phyloP scores from a whole-genome alignment of 2,113 vertebrate genomes.

The Epinephelus fuscoguttatus region DNA sequence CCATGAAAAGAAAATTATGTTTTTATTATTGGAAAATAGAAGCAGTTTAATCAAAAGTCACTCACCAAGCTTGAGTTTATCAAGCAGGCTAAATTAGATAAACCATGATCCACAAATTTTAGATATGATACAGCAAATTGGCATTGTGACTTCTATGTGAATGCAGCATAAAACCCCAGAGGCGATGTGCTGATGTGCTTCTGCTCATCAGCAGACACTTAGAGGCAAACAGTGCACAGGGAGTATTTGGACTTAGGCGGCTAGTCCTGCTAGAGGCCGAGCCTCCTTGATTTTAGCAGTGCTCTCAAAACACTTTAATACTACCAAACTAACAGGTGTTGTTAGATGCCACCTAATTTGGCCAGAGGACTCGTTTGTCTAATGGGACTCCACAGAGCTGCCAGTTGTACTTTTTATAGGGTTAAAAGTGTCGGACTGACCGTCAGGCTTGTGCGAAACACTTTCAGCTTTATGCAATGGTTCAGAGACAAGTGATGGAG shows the following conservation, averaged over 20 bases:
- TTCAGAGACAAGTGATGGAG: not conserved
- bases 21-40: not conserved
- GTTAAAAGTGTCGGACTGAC: not conserved
- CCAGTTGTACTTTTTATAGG: not conserved
- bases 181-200: no score
- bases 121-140: no score
- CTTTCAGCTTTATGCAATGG: constrained; percentile 2
- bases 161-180: no score
- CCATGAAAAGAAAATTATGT: not conserved
- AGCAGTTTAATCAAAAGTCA: not conserved
- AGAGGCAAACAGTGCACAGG: no score
- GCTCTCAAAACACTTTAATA: not conserved
- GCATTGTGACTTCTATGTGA: not conserved
- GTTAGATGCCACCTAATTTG: not conserved
- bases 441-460: not conserved
- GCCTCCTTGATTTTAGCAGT: not conserved
- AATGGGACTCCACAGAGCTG: constrained; percentile 12
- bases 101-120: not conserved
- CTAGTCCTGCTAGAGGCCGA: no score
- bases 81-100: not conserved
- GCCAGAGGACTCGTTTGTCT: not conserved
- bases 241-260: no score
- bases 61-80: not conserved
- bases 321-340: not conserved
- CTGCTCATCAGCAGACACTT: no score